A percentile compares a stretch with the other conserved stretches of the same genome.
Evolutionary conservation across 2,797 vertebrate genomes (phyloP).

Genomic region (Sandelia bainsii): DNA sequence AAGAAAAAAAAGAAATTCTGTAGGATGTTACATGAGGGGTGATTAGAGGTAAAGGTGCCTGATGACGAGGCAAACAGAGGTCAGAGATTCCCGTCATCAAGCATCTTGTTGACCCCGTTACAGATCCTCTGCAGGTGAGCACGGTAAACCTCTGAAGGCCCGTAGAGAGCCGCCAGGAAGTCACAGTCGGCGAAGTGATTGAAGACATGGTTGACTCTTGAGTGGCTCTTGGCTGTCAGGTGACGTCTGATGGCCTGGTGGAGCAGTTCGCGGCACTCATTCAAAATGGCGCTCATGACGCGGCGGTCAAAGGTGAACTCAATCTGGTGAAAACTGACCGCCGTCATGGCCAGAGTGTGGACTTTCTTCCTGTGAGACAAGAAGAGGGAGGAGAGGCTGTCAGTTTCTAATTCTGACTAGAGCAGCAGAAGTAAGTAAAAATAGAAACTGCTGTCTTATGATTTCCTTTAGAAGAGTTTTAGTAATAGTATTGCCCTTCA

Average conservation of each 20-base stretch:
- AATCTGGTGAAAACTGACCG: conserved; percentile 96
- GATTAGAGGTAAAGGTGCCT: conserved; percentile 43
- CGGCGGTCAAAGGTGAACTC: conserved; percentile 98
- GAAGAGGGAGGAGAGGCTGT: conserved; percentile 35
- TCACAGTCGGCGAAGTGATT: conserved; percentile 94
- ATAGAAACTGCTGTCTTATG: conserved; percentile 73
- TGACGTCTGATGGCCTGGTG: conserved; percentile 92
- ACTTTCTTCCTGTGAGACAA: conserved; percentile 86
- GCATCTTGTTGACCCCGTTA: conserved; percentile 92
- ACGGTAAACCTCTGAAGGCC: conserved; percentile 89
- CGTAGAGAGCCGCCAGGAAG: conserved; percentile 91
- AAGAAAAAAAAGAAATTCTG: conserved; percentile 22
- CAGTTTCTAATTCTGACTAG: conserved; percentile 58
- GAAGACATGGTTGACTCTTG: conserved; percentile 94
- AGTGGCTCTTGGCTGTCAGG: conserved; percentile 93
- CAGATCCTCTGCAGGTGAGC: conserved; percentile 90
- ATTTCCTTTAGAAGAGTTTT: conserved; percentile 55
- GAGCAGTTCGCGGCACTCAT: conserved; percentile 93
- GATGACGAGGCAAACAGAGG: conserved; percentile 19
- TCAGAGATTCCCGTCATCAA: conserved; percentile 94
- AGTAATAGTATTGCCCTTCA: conserved; percentile 55
- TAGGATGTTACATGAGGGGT: conserved; percentile 1
- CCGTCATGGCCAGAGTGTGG: conserved; percentile 93
- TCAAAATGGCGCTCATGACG: conserved; percentile 90
- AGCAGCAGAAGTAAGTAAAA: conserved; percentile 60